Conservation (phyloP, 2,888 invertebrate species). For the Spodoptera picta region DNA sequence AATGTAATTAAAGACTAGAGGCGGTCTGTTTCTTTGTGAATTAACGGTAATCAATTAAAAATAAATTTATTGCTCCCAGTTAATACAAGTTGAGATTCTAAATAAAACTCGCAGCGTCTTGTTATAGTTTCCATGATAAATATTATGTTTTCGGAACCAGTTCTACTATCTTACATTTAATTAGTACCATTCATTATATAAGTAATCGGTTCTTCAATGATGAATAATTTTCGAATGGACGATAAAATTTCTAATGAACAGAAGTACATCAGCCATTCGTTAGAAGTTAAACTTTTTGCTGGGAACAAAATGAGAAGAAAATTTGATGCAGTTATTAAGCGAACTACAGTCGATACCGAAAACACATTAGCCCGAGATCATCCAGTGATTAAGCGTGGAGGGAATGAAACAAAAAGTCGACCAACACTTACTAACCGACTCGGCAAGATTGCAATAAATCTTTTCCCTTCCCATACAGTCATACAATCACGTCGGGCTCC, state of each 20-base stretch:
- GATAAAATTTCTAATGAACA: constrained; percentile 12
- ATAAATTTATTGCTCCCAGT: constrained; percentile 76
- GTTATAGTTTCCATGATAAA: constrained; percentile 78
- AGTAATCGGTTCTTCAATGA: constrained; percentile 48
- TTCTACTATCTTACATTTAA: constrained; percentile 63
- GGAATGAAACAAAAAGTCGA: constrained; percentile 82
- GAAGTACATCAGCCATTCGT: neutral
- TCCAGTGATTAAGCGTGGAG: constrained; percentile 82
- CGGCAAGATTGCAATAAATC: constrained; percentile 85
- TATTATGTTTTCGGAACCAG: constrained; percentile 72
- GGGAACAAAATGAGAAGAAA: constrained; percentile 41
- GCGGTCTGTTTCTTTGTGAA: constrained; percentile 78
- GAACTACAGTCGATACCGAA: constrained; percentile 71
- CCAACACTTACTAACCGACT: constrained; percentile 80
- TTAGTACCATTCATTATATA: constrained; percentile 57
- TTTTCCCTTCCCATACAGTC: constrained; percentile 73
- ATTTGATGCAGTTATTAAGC: constrained; percentile 61
- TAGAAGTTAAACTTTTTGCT: constrained; percentile 26
- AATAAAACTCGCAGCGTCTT: constrained; percentile 71
- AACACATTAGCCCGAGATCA: constrained; percentile 81
- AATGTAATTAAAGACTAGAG: constrained; percentile 79
- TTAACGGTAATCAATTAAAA: constrained; percentile 82
- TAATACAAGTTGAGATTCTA: constrained; percentile 66
- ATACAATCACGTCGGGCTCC: constrained; percentile 77
- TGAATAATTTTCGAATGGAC: constrained; percentile 28